Evolutionary conservation across 2,113 vertebrate genomes (phyloP).

Genomic region (Scomber japonicus): DNA sequence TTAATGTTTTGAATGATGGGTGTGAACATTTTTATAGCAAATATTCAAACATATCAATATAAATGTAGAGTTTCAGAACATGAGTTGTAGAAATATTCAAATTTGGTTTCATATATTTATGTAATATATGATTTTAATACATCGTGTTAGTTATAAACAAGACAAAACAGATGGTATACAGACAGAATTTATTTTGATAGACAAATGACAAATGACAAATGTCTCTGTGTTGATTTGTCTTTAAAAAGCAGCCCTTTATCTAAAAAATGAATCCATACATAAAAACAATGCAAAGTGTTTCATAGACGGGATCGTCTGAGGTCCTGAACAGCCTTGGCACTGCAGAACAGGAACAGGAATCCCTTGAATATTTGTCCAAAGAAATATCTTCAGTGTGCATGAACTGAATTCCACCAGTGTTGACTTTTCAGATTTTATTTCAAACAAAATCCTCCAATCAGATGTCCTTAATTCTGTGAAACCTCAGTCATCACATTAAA

Average conservation of each 20-base stretch:
- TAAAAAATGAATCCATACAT: constrained; percentile 14
- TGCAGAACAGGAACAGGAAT: background rate
- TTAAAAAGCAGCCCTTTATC: constrained; percentile 66
- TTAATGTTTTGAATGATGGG: too few relatives aligned
- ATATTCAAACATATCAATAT: too few relatives aligned
- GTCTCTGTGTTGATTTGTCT: constrained; percentile 34
- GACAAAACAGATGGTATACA: background rate
- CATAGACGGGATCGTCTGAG: too few relatives aligned
- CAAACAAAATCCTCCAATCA: background rate
- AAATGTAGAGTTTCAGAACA: too few relatives aligned
- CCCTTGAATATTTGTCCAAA: too few relatives aligned
- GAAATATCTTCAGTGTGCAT: background rate
- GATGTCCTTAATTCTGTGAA: constrained; percentile 12
- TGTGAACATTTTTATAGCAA: too few relatives aligned
- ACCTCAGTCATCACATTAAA: constrained; percentile 6
- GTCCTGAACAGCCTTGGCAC: background rate
- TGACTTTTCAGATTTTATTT: background rate
- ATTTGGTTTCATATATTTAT: too few relatives aligned
- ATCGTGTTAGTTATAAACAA: background rate
- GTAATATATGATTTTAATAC: too few relatives aligned
- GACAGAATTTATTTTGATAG: constrained; percentile 56
- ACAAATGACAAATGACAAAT: constrained; percentile 37
- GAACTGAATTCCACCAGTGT: background rate
- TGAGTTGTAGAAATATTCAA: too few relatives aligned
- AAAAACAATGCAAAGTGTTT: background rate